Evolutionary conservation across 1,140 invertebrate genomes (phyloP).

Genomic region (Atta colombica): DNA sequence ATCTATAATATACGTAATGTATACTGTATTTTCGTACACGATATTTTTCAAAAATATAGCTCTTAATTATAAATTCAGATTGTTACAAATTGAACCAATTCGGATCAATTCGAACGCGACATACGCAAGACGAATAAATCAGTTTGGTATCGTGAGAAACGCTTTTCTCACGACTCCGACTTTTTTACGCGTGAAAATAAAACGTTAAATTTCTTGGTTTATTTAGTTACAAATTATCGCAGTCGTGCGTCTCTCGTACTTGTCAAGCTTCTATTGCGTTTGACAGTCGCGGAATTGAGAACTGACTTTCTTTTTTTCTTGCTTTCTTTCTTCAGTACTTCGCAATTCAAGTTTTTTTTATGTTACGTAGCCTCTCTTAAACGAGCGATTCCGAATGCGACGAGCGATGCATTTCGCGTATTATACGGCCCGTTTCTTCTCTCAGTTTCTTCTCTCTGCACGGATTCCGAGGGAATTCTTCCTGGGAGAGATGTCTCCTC

Average conservation of each 20-base stretch:
- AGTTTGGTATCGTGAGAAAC: background rate
- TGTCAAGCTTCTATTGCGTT: background rate
- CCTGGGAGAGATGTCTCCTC: conserved; percentile 78
- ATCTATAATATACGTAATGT: no score
- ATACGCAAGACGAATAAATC: background rate
- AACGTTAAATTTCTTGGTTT: background rate
- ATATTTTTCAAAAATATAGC: no score
- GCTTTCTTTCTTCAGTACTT: background rate
- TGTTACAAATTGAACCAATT: background rate
- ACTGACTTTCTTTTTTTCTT: background rate
- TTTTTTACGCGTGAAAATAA: background rate
- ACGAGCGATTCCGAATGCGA: conserved; percentile 22
- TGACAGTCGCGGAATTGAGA: conserved; percentile 11
- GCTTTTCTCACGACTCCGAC: background rate
- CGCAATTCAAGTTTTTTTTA: background rate
- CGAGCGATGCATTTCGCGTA: conserved; percentile 33
- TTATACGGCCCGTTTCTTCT: conserved; percentile 43
- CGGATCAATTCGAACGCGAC: background rate
- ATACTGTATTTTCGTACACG: no score
- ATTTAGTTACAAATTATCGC: conserved; percentile 6
- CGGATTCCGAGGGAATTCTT: conserved; percentile 75
- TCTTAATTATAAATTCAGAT: background rate
- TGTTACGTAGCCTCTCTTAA: background rate
- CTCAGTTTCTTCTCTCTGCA: conserved; percentile 37
- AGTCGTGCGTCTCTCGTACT: conserved; percentile 8